Conservation (phyloP, 2,113 vertebrate species). For the Eurypyga helias region DNA sequence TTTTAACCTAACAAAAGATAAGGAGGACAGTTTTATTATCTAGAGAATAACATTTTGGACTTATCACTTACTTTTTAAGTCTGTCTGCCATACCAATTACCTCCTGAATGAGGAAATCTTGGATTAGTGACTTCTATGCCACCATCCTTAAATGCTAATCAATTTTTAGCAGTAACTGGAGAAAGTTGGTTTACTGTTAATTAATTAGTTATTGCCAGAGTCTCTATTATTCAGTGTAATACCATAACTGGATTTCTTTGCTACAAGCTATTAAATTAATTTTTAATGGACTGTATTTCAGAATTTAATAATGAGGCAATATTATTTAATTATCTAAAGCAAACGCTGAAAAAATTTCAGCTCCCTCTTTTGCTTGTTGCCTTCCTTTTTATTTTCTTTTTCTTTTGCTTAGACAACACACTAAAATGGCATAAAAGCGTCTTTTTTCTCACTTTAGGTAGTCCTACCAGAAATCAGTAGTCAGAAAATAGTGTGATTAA, state of each 20-base stretch:
- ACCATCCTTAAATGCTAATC: not conserved
- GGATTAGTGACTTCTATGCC: not conserved
- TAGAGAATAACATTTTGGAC: not conserved
- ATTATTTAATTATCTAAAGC: constrained; percentile 25
- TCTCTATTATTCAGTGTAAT: not conserved
- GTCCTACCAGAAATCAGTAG: not conserved
- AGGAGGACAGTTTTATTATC: not conserved
- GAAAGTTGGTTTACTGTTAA: not conserved
- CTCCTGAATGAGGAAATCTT: not conserved
- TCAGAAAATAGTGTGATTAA: not conserved
- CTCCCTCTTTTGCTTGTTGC: not conserved
- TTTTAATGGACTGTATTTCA: constrained; percentile 39
- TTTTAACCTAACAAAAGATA: not conserved
- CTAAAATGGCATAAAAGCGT: not conserved
- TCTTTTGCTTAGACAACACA: not conserved
- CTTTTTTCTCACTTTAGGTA: not conserved
- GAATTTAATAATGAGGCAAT: constrained; percentile 7
- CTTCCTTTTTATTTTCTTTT: not conserved
- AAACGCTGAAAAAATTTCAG: not conserved
- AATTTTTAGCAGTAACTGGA: not conserved
- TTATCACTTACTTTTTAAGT: not conserved
- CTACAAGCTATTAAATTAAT: not conserved
- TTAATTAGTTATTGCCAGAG: constrained; percentile 14
- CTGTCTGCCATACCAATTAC: not conserved
- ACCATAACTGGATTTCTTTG: not conserved